Evolutionary conservation across 2,113 vertebrate species (phyloP).

Genomic region (Pseudopipra pipra): DNA sequence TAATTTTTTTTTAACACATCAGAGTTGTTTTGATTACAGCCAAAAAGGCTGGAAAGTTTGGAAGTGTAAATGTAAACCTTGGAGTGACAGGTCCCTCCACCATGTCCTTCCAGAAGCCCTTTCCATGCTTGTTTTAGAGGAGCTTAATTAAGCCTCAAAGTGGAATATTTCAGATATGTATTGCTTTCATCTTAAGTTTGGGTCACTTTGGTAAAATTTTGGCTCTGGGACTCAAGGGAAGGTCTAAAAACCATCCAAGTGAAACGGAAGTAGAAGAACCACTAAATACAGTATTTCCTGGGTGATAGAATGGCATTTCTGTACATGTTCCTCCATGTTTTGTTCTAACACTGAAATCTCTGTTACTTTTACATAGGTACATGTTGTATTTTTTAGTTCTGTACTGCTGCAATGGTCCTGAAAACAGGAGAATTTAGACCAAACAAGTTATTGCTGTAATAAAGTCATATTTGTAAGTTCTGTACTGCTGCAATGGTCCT

Average conservation of each 20-base stretch:
- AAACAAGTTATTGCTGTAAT: not conserved
- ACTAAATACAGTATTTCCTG: not conserved
- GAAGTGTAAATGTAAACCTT: not conserved
- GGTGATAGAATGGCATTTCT: not conserved
- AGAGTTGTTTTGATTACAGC: slow-evolving; percentile 7
- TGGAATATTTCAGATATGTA: not conserved
- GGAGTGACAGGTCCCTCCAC: not conserved
- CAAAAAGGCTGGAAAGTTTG: not conserved
- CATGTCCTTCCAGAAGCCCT: not conserved
- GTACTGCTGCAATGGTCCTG: not conserved
- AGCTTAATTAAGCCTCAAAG: not conserved
- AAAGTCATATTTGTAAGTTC: not conserved
- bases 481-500: not conserved
- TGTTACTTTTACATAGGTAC: not conserved
- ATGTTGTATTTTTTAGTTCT: not conserved
- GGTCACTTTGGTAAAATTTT: not conserved
- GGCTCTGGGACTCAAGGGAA: not conserved
- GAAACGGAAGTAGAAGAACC: not conserved
- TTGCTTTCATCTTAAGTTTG: not conserved
- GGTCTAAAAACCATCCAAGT: not conserved
- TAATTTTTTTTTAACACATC: slow-evolving; percentile 4
- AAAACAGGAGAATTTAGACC: not conserved
- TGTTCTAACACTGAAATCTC: not conserved
- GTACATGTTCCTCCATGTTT: not conserved
- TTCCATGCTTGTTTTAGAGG: not conserved